Base-by-base conservation (phyloP, 2,113 vertebrate species). In the Alaudala cheleensis region DNA sequence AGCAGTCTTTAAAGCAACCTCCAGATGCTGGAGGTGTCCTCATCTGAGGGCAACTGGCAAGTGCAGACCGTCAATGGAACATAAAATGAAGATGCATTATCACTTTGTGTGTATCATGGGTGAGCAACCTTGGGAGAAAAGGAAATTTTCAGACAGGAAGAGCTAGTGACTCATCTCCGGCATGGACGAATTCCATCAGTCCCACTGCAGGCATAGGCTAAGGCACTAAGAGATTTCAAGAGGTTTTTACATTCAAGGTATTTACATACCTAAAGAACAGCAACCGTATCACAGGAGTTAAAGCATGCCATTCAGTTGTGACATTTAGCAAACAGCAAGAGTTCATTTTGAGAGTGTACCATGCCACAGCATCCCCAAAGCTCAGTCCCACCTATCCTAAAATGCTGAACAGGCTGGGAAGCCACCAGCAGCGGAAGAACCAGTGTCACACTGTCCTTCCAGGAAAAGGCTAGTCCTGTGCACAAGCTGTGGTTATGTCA, bases 401-500 rank as follows among this genome's bases (percentile, higher is more conserved):
- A 58, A 40, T 4, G n/a, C 56, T 66, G 17, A 42, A 34, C 10
- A 12, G 58, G 24, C n/a, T 29, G 37, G n/a, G 50, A 83, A 89
- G 54, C 19, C 60, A 51, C 34, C 25, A 51, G 57, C 20, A 67
- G 47, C 3, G 1, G 14, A 37, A 77, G 24, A 17, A 53, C 22
- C 26, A 33, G 12, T 5, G 1, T 12, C 61, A 42, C 3, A 1
- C 34, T 13, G 57, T 15, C 16, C 37, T 62, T 57, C 22, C 24
- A 39, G 37, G 26, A 44, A 76, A 67, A 88, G 21, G 28, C 47
- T 14, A 3, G 9, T 24, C 56, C 39, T 23, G 31, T 13, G n/a
- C 25, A 10, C 31, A 62, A 65, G 50, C 23, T 0, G 0, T 5
- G 18, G 18, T 44, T 20, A 26, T 6, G 4, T 62, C 51, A 16